Conservation (phyloP, 2,797 vertebrate species). For the Podarcis lilfordi region DNA sequence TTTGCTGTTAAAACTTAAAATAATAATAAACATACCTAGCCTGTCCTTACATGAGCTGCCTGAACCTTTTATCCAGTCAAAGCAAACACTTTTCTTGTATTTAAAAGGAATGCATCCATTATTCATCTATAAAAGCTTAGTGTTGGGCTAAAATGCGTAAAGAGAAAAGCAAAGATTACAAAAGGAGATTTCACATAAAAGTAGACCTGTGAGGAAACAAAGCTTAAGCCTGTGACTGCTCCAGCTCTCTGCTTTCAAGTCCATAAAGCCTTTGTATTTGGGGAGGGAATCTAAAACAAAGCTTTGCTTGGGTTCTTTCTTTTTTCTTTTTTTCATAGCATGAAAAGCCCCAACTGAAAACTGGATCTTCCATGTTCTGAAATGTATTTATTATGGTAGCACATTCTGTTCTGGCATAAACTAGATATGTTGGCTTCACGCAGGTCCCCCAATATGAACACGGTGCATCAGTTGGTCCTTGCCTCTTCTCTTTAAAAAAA, state of each 20-base stretch:
- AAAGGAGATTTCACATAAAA: constrained; percentile 47
- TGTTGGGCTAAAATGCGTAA: constrained; percentile 23
- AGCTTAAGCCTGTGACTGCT: constrained; percentile 3
- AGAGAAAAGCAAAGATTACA: constrained; percentile 23
- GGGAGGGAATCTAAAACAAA: constrained; percentile 28
- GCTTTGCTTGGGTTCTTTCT: background rate
- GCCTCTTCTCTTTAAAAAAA: background rate
- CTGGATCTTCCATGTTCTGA: constrained; percentile 30
- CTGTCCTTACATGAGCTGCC: constrained; percentile 49
- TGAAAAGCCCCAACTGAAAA: constrained; percentile 25
- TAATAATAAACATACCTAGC: background rate
- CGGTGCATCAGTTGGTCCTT: background rate
- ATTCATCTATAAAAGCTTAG: constrained; percentile 41
- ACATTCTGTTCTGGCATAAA: constrained; percentile 21
- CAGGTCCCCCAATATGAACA: constrained; percentile 8
- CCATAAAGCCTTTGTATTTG: constrained; percentile 27
- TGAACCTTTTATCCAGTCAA: constrained; percentile 34
- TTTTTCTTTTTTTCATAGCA: background rate
- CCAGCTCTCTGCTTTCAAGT: constrained; percentile 17
- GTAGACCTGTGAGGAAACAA: constrained; percentile 29
- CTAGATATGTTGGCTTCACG: background rate
- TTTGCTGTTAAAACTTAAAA: constrained; percentile 53
- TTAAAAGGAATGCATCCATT: constrained; percentile 36
- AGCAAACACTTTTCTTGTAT: constrained; percentile 19
- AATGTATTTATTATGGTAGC: constrained; percentile 26